Base-by-base conservation (phyloP, 1,140 invertebrate genomes). In the Pollicipes pollicipes region DNA sequence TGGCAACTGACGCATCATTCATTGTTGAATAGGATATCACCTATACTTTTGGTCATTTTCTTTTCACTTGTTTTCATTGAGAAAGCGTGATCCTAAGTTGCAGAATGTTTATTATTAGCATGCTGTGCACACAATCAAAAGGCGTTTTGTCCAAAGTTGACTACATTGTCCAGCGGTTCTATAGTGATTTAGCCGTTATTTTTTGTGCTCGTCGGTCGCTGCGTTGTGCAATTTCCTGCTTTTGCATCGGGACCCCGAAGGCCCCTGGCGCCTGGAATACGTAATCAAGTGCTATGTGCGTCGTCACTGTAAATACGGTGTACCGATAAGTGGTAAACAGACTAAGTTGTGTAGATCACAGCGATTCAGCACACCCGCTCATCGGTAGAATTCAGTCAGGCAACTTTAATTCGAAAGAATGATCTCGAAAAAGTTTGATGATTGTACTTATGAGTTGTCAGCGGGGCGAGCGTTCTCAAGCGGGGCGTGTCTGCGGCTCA, bases 111-210 rank as follows among this genome's bases (percentile, higher is more conserved):
- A 58, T 58, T 10, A 58, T 58, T 58, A 10, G 21, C 45, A 58
- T 58, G 45, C 45, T 58, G 45, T 58, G 45, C 45, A 58, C 45
- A 58, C 45, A 58, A 58, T 58, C 45, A 58, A 58, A 58, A 58
- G 24, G 45, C 45, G 45, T 17, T 58, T 58, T 58, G 24, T 58
- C 45, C 24, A 58, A 58, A 58, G 45, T 21, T 10, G 45, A 21
- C 45, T 58, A 58, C 45, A 58, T 21, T 24, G 45, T 24, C 2
- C 21, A 24, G 45, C 45, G 45, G 2, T 58, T 58, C 45, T 58
- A 58, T 58, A 58, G 8, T 21, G 24, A 21, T 58, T 21, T 58
- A 58, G 45, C 45, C 45, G 45, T 58, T 6, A 35, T 58, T 58
- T 58, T 58, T 58, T 58, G 45, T 58, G 45, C 45, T 35, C 45